phyloP scores from a whole-genome alignment of 2,888 invertebrate genomes.

The Athalia cordata region DNA sequence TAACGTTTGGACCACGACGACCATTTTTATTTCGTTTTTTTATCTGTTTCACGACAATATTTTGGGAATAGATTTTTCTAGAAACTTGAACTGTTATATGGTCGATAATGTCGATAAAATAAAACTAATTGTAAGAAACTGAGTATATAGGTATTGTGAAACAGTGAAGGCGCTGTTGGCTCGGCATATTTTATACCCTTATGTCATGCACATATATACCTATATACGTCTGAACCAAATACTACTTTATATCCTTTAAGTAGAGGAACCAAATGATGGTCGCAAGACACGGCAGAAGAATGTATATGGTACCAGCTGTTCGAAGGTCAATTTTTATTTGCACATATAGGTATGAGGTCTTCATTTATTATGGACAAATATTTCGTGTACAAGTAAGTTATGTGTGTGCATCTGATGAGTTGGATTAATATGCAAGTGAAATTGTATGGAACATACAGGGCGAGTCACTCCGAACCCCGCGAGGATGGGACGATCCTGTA shows the following conservation, averaged over 20 bases:
- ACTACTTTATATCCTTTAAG: conserved; percentile 9
- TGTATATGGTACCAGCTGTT: not conserved
- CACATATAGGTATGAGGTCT: not conserved
- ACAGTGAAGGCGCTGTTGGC: not conserved
- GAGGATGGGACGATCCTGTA: too few relatives aligned
- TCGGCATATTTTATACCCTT: not conserved
- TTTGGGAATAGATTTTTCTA: not conserved
- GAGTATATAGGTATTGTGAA: not conserved
- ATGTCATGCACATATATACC: not conserved
- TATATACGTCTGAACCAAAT: not conserved
- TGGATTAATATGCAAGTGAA: too few relatives aligned
- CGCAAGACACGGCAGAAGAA: conserved; percentile 13
- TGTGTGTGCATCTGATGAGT: not conserved
- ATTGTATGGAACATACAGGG: too few relatives aligned
- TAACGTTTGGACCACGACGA: too few relatives aligned
- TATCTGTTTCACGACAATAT: not conserved
- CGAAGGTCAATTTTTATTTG: conserved; percentile 1
- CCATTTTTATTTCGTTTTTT: not conserved
- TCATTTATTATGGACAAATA: not conserved
- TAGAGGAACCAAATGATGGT: conserved; percentile 15
- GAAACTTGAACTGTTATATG: not conserved
- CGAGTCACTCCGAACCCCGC: too few relatives aligned
- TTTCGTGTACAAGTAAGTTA: not conserved
- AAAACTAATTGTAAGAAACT: not conserved
- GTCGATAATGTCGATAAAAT: conserved; percentile 18